phyloP scores from a whole-genome alignment of 2,797 vertebrate species.

The Bradypodion pumilum region DNA sequence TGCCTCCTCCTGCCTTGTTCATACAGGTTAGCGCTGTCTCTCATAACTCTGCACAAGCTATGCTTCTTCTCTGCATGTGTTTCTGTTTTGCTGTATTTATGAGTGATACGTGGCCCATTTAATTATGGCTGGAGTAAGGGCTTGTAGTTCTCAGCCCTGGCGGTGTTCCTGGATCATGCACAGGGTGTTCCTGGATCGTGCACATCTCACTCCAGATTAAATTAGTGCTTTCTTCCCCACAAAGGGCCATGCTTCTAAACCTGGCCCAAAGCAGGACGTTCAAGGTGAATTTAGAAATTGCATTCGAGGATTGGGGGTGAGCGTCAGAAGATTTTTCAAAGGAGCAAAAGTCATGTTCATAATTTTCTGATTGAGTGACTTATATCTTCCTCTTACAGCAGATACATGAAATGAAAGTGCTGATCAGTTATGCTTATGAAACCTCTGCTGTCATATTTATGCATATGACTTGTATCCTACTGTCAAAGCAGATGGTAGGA shows the following conservation, averaged over 20 bases:
- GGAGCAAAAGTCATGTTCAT: not conserved
- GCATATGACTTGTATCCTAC: too few species aligned
- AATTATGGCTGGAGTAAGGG: not conserved
- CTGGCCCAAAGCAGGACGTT: not conserved
- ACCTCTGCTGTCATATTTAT: not conserved
- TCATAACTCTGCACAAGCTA: conserved; percentile 36
- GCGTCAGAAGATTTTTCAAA: not conserved
- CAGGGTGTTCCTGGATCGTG: not conserved
- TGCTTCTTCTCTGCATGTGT: conserved; percentile 21
- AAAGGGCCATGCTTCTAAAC: too few species aligned
- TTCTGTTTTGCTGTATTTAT: not conserved
- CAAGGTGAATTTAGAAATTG: not conserved
- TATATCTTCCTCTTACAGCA: too few species aligned
- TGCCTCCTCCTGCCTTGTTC: not conserved
- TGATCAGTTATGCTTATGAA: not conserved
- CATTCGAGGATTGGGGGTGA: not conserved
- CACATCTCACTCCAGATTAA: too few species aligned
- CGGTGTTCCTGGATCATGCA: not conserved
- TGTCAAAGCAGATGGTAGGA: too few species aligned
- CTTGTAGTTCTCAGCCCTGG: not conserved
- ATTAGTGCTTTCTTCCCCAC: not conserved
- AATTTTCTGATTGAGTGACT: not conserved
- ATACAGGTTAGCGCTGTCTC: not conserved
- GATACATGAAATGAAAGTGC: not conserved
- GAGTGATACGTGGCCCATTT: not conserved